A percentile compares a stretch with the other conserved stretches of the same genome.
Evolutionary conservation across 2,797 vertebrate genomes (phyloP).

Genomic region (Vespertilio murinus): DNA sequence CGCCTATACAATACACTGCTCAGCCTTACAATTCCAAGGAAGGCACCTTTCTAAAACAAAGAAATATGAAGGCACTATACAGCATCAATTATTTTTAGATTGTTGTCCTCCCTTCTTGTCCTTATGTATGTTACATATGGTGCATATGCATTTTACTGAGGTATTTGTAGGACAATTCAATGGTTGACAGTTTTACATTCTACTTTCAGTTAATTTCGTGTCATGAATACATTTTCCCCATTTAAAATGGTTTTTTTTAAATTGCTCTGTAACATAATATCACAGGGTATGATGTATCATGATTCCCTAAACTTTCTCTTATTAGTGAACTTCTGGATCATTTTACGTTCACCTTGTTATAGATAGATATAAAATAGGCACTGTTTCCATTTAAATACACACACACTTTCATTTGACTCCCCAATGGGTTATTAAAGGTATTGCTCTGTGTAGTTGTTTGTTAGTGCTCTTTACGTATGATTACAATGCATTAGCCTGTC

Average conservation of each 20-base stretch:
- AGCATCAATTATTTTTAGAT: slow-evolving; percentile 17
- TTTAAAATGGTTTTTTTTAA: not conserved
- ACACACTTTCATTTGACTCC: not conserved
- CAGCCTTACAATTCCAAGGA: not conserved
- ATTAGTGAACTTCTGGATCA: slow-evolving; percentile 7
- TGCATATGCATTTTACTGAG: not conserved
- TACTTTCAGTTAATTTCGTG: not conserved
- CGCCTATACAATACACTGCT: not conserved
- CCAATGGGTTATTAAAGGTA: not conserved
- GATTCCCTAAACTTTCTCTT: slow-evolving; percentile 13
- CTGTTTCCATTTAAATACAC: slow-evolving; percentile 35
- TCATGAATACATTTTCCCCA: not conserved
- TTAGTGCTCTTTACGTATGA: not conserved
- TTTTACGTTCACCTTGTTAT: not conserved
- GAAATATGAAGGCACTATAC: not conserved
- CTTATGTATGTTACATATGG: not conserved
- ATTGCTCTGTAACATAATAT: not conserved
- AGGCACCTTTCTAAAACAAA: not conserved
- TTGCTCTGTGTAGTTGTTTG: not conserved
- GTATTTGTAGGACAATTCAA: not conserved
- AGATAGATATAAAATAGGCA: not conserved
- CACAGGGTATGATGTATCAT: not conserved
- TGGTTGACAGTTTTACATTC: not conserved
- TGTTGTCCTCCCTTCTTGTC: not conserved
- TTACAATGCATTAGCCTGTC: slow-evolving; percentile 18